Evolutionary conservation across 53 echinoderm and acorn worm species (phyloP).

Genomic region (Apostichopus leukothele): DNA sequence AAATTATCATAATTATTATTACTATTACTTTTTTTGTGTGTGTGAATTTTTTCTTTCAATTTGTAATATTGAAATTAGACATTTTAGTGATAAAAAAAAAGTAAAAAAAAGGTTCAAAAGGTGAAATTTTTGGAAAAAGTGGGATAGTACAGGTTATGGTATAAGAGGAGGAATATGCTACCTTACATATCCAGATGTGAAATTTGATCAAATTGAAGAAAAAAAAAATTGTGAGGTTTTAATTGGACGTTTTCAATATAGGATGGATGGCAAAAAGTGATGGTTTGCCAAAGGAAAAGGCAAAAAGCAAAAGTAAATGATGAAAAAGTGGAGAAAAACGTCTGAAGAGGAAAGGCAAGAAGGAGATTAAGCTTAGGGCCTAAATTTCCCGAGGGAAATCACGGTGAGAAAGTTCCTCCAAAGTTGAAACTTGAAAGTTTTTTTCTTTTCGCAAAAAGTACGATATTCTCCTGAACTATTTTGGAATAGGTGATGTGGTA

Average conservation of each 20-base stretch:
- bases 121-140: background rate
- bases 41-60: no score
- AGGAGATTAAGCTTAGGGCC: background rate
- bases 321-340: background rate
- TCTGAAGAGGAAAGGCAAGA: background rate
- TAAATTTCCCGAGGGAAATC: conserved; percentile 7
- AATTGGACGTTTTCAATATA: background rate
- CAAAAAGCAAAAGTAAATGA: background rate
- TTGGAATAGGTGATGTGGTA: no score
- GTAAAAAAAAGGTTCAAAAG: background rate
- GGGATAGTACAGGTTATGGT: no score
- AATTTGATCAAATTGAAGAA: background rate
- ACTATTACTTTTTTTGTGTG: no score
- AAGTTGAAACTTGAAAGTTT: background rate
- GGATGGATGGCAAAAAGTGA: background rate
- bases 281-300: background rate
- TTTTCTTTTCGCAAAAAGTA: background rate
- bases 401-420: background rate
- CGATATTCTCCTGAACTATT: no score
- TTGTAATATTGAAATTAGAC: no score
- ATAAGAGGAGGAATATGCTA: no score
- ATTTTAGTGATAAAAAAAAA: background rate
- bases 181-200: background rate
- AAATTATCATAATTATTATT: no score
- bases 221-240: background rate